Evolutionary conservation across 2,797 vertebrate species (phyloP).

Genomic region (Gastrophryne carolinensis): DNA sequence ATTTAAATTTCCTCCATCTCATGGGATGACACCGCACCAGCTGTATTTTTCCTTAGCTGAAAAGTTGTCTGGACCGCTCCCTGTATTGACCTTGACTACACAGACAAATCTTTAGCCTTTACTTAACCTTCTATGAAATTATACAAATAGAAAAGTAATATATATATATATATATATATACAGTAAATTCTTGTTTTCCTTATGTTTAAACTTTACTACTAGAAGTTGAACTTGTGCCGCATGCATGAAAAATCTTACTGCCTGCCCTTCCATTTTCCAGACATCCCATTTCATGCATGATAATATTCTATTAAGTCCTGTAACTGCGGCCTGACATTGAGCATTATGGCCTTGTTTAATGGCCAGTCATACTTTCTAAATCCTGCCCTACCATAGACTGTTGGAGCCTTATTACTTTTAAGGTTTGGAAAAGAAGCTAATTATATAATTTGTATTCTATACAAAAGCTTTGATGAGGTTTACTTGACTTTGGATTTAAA

Average conservation of each 20-base stretch:
- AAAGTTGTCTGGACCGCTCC: background rate
- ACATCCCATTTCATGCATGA: conserved; percentile 16
- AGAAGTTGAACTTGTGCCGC: background rate
- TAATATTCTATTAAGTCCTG: conserved; percentile 9
- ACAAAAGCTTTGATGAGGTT: too few relatives aligned
- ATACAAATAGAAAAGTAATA: too few relatives aligned
- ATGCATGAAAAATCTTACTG: background rate
- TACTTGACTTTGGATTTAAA: too few relatives aligned
- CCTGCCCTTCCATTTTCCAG: background rate
- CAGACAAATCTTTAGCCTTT: background rate
- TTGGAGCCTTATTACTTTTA: too few relatives aligned
- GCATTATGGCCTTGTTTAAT: background rate
- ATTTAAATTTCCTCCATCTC: background rate
- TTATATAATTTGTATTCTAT: too few relatives aligned
- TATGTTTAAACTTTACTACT: background rate
- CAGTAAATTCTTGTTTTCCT: background rate
- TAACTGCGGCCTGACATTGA: conserved; percentile 13
- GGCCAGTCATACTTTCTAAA: background rate
- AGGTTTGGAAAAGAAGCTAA: too few relatives aligned
- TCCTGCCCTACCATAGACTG: background rate
- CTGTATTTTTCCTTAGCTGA: background rate
- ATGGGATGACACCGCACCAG: background rate
- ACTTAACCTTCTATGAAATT: background rate
- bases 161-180: too few relatives aligned
- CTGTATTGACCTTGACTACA: background rate